phyloP scores from a whole-genome alignment of 2,888 invertebrate genomes.

The Cephus sareptanus region DNA sequence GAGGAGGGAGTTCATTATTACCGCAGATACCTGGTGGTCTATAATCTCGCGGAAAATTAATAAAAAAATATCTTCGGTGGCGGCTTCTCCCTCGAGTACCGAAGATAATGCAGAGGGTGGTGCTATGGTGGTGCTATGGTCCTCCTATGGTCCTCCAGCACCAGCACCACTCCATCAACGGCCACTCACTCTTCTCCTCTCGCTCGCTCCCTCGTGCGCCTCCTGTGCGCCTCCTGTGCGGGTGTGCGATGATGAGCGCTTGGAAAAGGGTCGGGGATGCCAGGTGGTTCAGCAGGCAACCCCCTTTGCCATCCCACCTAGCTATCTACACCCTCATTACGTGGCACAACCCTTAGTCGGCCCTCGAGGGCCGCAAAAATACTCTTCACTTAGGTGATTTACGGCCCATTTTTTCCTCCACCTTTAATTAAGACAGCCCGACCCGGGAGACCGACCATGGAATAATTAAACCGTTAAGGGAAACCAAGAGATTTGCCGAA shows the following conservation, averaged over 20 bases:
- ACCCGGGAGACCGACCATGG: background rate
- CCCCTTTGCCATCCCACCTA: background rate
- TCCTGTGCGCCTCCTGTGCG: background rate
- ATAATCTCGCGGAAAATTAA: constrained; percentile 5
- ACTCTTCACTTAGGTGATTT: constrained; percentile 21
- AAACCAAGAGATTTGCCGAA: background rate
- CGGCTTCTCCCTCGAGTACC: background rate
- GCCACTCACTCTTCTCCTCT: background rate
- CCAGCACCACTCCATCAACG: background rate
- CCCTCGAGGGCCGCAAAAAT: constrained; percentile 21
- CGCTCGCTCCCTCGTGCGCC: background rate
- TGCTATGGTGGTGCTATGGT: no score
- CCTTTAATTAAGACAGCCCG: constrained; percentile 22
- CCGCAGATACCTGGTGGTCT: background rate
- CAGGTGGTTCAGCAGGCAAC: background rate
- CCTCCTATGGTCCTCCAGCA: no score
- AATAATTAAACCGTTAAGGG: background rate
- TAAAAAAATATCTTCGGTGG: background rate
- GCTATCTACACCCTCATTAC: constrained; percentile 7
- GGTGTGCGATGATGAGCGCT: background rate
- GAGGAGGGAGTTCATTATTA: background rate
- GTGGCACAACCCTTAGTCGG: constrained; percentile 16
- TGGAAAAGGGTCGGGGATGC: constrained; percentile 3
- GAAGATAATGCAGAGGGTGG: background rate
- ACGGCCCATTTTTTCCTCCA: constrained; percentile 18